Conservation (phyloP, 2,797 vertebrate genomes). For the Spinibarbus caldwelli region DNA sequence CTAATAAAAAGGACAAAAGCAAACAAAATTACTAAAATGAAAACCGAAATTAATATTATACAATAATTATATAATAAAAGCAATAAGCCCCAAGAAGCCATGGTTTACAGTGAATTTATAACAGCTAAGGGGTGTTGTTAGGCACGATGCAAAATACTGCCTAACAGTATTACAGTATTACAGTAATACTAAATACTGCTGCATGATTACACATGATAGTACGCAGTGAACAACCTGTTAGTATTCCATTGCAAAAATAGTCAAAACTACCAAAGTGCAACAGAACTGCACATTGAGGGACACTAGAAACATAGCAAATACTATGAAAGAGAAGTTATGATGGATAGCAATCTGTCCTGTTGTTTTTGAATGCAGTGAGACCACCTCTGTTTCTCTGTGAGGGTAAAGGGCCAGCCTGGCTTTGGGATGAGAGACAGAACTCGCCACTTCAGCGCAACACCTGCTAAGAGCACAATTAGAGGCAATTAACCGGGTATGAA, state of each 20-base stretch:
- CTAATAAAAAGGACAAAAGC: too few species aligned
- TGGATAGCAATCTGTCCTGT: background rate
- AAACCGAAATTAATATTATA: too few species aligned
- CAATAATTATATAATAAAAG: too few species aligned
- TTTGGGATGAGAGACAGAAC: slow-evolving; percentile 15
- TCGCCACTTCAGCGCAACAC: slow-evolving; percentile 46
- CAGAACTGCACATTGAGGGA: background rate
- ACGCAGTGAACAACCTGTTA: background rate
- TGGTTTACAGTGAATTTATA: too few species aligned
- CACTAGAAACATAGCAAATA: background rate
- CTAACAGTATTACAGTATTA: too few species aligned
- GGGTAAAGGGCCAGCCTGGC: background rate
- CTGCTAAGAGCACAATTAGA: slow-evolving; percentile 58
- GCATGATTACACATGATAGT: background rate
- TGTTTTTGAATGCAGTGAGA: slow-evolving; percentile 27
- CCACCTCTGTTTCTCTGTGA: slow-evolving; percentile 8
- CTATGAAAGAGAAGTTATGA: background rate
- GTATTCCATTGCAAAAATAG: background rate
- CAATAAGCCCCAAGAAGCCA: too few species aligned
- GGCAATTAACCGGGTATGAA: slow-evolving; percentile 59
- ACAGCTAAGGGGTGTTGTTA: too few species aligned
- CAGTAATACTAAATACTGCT: background rate
- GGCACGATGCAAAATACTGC: too few species aligned
- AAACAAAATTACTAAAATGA: too few species aligned
- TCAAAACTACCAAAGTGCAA: background rate